Evolutionary conservation across 2,797 vertebrate genomes (phyloP), one percentile per base, ranked within the genome.

Genomic region (Chelidonichthys spinosus): DNA sequence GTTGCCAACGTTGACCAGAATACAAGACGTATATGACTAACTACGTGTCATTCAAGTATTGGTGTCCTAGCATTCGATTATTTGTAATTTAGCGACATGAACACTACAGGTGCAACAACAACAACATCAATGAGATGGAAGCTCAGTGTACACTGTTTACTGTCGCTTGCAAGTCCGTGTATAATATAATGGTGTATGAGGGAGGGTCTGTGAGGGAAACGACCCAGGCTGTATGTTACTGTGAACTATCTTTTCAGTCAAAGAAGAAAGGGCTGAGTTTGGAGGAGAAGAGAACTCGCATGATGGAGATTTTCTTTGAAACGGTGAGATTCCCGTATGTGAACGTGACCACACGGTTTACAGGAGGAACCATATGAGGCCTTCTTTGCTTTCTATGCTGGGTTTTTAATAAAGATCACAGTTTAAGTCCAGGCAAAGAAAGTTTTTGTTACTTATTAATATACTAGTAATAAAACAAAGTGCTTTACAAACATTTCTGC

Each of bases 301-400:
- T 99, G 98, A 97, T 99, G 97, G 97, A 99, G 89, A 98, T 99
- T 83, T 99, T 99, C 92, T 98, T 97, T 94, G 97, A 99, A 91
- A 96, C 96, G 0, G 98, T 98, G 89, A 95, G 96, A 3, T 46
- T 43, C 11, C 4, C 1, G 7, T 8, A 25, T 25, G 25, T 56
- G 4, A 8, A 46, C 32, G 11, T 9, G 25, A 59, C 5, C 35
- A 17, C 5, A 1, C 4, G 7, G 4, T 39, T 71, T 36, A 15
- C 69, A 59, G 1, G 8, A 44, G 25, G 18, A 37, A 35, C 4
- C 7, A 18, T 35, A 32, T 0, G 0, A 63, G 9, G n/a, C 42
- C 17, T 39, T 42, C 3, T 42, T 3, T 32, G 0, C 11, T 11
- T 7, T 62, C 25, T 63, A 17, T 17, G 14, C 6, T 55, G 35